These are phyloP conservation scores for Garra rufa DNA, from an alignment of 2,113 vertebrate genomes.

Conservation along the genomic window DNA sequence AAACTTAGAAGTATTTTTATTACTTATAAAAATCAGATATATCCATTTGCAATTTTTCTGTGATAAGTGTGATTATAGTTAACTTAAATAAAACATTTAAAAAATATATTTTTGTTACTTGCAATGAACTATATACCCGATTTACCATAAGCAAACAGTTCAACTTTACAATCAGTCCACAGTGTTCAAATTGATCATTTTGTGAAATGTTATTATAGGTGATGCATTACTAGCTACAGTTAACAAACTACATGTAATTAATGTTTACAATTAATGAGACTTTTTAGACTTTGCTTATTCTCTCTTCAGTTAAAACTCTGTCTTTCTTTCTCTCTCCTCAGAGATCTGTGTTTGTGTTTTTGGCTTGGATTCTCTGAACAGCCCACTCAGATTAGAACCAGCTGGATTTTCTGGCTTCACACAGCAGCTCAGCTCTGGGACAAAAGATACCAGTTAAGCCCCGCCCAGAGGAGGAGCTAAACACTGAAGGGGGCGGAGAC, in stretches of 20 bases:
- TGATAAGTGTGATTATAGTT: neutral
- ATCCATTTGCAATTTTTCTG: neutral
- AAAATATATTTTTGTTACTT: too few relatives aligned
- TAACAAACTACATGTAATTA: neutral
- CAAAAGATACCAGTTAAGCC: constrained; percentile 33
- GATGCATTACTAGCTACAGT: too few relatives aligned
- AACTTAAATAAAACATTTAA: too few relatives aligned
- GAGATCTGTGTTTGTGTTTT: neutral
- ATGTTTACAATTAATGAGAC: neutral
- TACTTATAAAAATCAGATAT: neutral
- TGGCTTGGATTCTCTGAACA: constrained; percentile 44
- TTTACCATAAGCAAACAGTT: neutral
- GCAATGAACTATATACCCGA: too few relatives aligned
- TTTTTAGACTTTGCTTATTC: neutral
- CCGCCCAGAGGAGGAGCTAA: constrained; percentile 37
- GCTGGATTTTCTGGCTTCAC: constrained; percentile 71
- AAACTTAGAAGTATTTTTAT: too few relatives aligned
- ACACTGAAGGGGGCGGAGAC: neutral
- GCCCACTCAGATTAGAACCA: constrained; percentile 73
- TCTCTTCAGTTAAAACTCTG: neutral
- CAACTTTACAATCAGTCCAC: neutral
- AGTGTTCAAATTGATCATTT: neutral
- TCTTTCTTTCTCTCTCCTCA: neutral
- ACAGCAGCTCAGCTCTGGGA: constrained; percentile 48
- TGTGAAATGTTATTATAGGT: too few relatives aligned